Evolutionary conservation across 2,797 vertebrate genomes (phyloP), one percentile per base, ranked within the genome.

Genomic region (Paguma larvata): DNA sequence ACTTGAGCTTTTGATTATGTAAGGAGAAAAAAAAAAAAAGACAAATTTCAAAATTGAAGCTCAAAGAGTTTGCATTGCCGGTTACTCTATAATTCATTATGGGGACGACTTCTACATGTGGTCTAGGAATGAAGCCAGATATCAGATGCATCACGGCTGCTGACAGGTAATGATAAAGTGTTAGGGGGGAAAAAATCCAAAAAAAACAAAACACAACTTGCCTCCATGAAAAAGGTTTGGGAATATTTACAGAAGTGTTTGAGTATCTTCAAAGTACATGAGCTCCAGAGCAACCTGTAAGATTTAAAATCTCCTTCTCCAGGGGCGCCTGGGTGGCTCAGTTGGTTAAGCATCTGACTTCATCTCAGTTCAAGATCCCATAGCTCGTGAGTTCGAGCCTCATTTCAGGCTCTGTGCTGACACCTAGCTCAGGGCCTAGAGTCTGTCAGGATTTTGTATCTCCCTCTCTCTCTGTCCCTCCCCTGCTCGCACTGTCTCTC

Each of bases 111-210:
- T 93, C 83, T 94, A 75, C 63, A 12, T 94, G 83, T 80, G 53
- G 83, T 95, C 82, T 80, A 95, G 88, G 90, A 97, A 82, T 15
- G 38, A 97, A 92, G 86, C 96, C 97, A 95, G 70, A 63, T 80
- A 94, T 77, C 85, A 82, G 25, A 89, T 63, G 72, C 23, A 51
- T 94, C 56, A 79, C 30, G 73, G 13, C 68, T 44, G 56, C 89
- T 95, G 93, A 93, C 84, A 70, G 73, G 44, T 92, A 73, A 88
- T 78, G 56, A 92, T 94, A 88, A 90, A 80, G 38, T 38, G 53
- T 92, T 59, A 32, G 75, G 73, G 1, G 75, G 73, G 1, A 68
- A 30, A 83, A 53, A 56, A 75, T 21, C 8, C 23, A 3, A 70
- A 68, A 1, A 10, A 19, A 70, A 70, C 5, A 46, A 46, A 46